Base-by-base conservation (phyloP, 1,140 invertebrate genomes). In the Drosophila nannoptera region DNA sequence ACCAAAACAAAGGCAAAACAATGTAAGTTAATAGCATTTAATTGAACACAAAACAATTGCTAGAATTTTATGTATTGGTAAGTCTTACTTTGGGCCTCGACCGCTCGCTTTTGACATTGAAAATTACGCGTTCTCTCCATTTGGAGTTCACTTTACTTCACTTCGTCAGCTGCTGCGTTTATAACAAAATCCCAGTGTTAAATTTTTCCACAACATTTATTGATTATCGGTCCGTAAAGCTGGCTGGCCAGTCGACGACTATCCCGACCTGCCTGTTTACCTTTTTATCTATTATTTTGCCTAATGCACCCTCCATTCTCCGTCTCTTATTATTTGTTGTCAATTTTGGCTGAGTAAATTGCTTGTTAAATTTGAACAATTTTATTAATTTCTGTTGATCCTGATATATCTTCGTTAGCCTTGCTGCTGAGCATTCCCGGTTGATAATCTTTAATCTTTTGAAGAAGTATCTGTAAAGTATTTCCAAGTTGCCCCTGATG, bases 161-260 rank as follows among this genome's bases (percentile, higher is more conserved):
- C 61, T 52, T 59, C 59, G 78, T 78, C 80, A 83, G 64, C 78
- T 78, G 78, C 72, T 62, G 73, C 60, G 71, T 80, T 69, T 70
- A 73, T 76, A 76, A 68, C 64, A 69, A 86, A 77, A 86, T 77
- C 73, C 69, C 80, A 84, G 66, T 67, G 59, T 60, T 73, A 69
- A 76, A 22, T 22, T 74, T 86, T 84, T 77, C 74, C 74, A 77
- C 69, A 77, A 75, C 81, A 75, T 81, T 84, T 84, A 84, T 84
- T 69, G 81, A 84, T 84, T 84, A 81, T 84, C 71, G 81, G 71
- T 16, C 7, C 54, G 56, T 65, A 43, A 58, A 43, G 40, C 36
- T 60, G 45, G 43, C 43, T 35, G 35, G 38, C 52, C 36, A 16
- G 2, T 14, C 6, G 43, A 53, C 58, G 12, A 9, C 43, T 33